Percentiles rank a stretch among this genome's conserved stretches.
Evolutionary conservation across 92 coral and sea anemone species (phyloP).

Genomic region (Siderastrea siderea): DNA sequence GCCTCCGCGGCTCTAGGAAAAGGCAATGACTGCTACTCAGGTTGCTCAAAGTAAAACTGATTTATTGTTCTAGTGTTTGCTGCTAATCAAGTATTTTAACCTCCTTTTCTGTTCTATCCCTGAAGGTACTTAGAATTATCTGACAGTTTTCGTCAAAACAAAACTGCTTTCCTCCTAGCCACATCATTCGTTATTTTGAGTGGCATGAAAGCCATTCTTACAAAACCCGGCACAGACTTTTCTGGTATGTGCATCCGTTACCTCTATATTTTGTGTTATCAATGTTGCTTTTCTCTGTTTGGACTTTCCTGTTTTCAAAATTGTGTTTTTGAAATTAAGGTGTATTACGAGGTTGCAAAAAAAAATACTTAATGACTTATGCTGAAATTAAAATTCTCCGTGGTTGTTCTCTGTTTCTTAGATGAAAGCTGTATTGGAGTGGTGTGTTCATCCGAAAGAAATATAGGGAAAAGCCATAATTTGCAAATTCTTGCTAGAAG

Average conservation of each 20-base stretch:
- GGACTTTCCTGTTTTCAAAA: neutral
- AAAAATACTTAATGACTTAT: neutral
- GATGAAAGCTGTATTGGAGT: constrained; percentile 4
- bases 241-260: neutral
- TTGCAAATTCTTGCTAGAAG: neutral
- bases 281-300: neutral
- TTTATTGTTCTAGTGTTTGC: no score
- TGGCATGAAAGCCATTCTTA: neutral
- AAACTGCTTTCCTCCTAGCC: neutral
- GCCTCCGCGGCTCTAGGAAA: no score
- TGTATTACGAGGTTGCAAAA: neutral
- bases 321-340: no score
- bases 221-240: neutral
- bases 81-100: no score
- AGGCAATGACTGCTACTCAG: no score
- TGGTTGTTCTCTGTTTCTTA: neutral
- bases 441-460: neutral
- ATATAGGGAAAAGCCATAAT: neutral
- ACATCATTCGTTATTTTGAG: neutral
- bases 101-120: neutral
- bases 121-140: neutral
- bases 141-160: neutral
- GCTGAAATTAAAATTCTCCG: neutral
- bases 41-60: no score
- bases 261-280: no score